Percentiles rank a stretch among this genome's conserved stretches.
phyloP scores from a whole-genome alignment of 1,140 invertebrate species.

The Marisa cornuarietis region DNA sequence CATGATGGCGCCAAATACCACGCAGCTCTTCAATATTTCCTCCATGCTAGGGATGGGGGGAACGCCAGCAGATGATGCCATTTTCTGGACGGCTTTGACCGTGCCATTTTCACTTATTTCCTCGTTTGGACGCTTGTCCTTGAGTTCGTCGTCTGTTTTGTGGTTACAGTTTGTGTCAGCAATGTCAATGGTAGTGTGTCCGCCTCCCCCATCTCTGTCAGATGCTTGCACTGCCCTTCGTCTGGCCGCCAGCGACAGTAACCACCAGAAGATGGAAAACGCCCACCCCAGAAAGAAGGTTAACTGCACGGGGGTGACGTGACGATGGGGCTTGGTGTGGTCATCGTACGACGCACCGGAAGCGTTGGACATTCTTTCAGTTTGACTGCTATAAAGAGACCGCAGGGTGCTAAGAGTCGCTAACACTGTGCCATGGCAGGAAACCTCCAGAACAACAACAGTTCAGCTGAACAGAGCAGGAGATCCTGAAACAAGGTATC shows the following conservation, averaged over 20 bases:
- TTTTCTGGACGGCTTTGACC: not conserved
- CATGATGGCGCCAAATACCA: constrained; percentile 41
- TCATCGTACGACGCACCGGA: constrained; percentile 15
- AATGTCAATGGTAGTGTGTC: not conserved
- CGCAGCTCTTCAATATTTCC: constrained; percentile 30
- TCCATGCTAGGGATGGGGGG: constrained; percentile 29
- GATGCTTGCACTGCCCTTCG: constrained; percentile 5
- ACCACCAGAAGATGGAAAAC: constrained; percentile 5
- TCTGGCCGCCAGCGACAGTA: constrained; percentile 2
- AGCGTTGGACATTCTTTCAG: not conserved
- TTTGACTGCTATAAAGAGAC: too few relatives aligned
- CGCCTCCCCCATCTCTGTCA: not conserved
- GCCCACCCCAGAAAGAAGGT: constrained; percentile 32
- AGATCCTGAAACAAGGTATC: not conserved
- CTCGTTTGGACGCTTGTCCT: not conserved
- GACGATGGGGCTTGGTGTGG: constrained; percentile 37
- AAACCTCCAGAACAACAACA: too few relatives aligned
- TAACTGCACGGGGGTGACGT: constrained; percentile 40
- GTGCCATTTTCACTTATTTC: not conserved
- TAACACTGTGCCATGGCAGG: too few relatives aligned
- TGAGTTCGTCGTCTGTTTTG: not conserved
- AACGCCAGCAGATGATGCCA: too few relatives aligned
- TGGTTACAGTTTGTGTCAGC: not conserved
- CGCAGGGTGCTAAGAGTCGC: too few relatives aligned
- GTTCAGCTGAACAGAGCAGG: not conserved